Evolutionary conservation across 2,797 vertebrate genomes (phyloP).

Genomic region (Phyllotis vaccarum): DNA sequence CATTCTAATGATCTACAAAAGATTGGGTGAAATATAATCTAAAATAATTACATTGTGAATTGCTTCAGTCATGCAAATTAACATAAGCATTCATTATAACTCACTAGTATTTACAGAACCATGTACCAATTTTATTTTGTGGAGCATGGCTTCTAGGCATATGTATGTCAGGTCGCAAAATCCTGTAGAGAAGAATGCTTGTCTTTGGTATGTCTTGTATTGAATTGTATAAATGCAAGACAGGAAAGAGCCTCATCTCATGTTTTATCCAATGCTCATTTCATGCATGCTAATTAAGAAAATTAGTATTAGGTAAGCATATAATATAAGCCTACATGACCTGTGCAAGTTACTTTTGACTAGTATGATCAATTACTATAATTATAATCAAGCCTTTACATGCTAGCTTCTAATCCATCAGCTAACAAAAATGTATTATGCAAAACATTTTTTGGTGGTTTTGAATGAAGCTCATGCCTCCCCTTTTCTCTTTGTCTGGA

Average conservation of each 20-base stretch:
- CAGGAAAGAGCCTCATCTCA: not conserved
- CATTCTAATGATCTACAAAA: not conserved
- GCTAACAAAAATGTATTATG: not conserved
- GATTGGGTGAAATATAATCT: not conserved
- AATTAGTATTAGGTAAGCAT: not conserved
- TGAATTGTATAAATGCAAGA: not conserved
- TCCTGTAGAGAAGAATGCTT: not conserved
- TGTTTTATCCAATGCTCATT: not conserved
- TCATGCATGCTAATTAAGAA: not conserved
- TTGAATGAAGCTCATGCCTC: not conserved
- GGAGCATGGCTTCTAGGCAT: not conserved
- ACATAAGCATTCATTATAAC: not conserved
- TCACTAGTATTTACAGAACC: not conserved
- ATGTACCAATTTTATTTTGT: not conserved
- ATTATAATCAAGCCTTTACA: not conserved
- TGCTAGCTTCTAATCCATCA: not conserved
- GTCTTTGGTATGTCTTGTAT: not conserved
- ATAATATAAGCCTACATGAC: not conserved
- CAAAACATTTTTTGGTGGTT: not conserved
- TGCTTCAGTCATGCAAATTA: not conserved
- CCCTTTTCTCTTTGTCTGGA: not conserved
- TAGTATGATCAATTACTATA: not conserved
- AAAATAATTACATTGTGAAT: not conserved
- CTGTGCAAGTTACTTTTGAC: not conserved
- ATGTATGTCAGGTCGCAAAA: not conserved